Conservation (phyloP, 2,113 vertebrate species). For the Ictalurus punctatus region DNA sequence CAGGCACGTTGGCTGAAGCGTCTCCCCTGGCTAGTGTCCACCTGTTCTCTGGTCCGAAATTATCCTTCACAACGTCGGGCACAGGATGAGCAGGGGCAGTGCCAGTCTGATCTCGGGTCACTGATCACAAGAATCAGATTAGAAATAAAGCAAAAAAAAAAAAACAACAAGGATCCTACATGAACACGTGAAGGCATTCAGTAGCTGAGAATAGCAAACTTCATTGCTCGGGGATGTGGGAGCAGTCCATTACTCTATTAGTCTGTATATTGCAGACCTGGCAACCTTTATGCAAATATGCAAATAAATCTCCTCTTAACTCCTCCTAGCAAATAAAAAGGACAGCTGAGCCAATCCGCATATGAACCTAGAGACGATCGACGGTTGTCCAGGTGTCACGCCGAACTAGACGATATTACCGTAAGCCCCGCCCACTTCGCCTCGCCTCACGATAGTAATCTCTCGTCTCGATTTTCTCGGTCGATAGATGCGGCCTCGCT, state of each 20-base stretch:
- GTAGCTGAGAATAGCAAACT: not conserved
- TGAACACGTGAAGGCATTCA: not conserved
- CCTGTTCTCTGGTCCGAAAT: constrained; percentile 62
- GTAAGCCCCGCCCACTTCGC: not conserved
- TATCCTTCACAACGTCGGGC: constrained; percentile 46
- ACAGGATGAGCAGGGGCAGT: constrained; percentile 46
- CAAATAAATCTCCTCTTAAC: not conserved
- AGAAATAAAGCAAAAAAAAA: constrained; percentile 4
- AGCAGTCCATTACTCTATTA: not conserved
- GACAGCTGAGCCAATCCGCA: not conserved
- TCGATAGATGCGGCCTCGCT: not conserved
- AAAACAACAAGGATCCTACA: not conserved
- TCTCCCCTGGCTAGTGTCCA: constrained; percentile 62
- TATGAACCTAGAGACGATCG: not conserved
- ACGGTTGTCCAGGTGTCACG: not conserved
- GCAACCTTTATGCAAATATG: not conserved
- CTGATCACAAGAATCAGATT: constrained; percentile 56
- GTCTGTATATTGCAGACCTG: not conserved
- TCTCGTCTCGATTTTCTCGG: not conserved
- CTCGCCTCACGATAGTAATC: no score
- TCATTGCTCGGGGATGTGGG: not conserved
- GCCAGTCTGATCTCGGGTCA: constrained; percentile 59
- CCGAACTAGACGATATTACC: not conserved
- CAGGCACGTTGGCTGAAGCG: constrained; percentile 52
- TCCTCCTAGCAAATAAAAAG: not conserved